A percentile compares a stretch with the other conserved stretches of the same genome.
These are phyloP conservation scores for Pelecanoides urinatrix DNA, from an alignment of 2,113 vertebrate genomes.

Conservation along the genomic window DNA sequence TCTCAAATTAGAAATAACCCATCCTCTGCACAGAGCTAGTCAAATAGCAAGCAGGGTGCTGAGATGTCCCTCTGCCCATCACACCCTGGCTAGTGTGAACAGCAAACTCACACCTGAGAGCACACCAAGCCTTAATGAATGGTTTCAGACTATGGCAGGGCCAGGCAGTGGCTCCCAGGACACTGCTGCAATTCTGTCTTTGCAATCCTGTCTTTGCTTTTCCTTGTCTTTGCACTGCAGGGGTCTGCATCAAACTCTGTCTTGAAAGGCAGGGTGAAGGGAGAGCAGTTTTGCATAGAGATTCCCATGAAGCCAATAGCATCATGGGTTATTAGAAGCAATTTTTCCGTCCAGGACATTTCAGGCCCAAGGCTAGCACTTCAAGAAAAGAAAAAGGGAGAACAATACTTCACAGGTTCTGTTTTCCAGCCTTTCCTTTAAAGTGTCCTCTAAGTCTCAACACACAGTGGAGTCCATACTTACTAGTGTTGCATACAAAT, in stretches of 20 bases:
- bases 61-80: neutral
- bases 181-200: neutral
- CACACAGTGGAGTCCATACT: neutral
- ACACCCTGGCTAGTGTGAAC: neutral
- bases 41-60: neutral
- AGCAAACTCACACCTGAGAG: neutral
- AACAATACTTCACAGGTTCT: neutral
- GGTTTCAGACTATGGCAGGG: neutral
- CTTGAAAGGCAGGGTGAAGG: neutral
- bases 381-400: neutral
- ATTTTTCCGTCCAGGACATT: slow-evolving; percentile 1
- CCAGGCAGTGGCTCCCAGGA: neutral
- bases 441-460: neutral
- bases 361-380: neutral
- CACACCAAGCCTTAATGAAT: neutral
- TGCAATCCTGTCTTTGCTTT: no score
- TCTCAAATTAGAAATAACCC: neutral
- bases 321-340: neutral
- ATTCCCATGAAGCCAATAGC: neutral
- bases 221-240: no score
- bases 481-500: neutral
- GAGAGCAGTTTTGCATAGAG: neutral
- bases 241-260: neutral
- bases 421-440: neutral
- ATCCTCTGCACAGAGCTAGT: neutral